phyloP scores from a whole-genome alignment of 2,113 vertebrate species.

The Corvus moneduloides region DNA sequence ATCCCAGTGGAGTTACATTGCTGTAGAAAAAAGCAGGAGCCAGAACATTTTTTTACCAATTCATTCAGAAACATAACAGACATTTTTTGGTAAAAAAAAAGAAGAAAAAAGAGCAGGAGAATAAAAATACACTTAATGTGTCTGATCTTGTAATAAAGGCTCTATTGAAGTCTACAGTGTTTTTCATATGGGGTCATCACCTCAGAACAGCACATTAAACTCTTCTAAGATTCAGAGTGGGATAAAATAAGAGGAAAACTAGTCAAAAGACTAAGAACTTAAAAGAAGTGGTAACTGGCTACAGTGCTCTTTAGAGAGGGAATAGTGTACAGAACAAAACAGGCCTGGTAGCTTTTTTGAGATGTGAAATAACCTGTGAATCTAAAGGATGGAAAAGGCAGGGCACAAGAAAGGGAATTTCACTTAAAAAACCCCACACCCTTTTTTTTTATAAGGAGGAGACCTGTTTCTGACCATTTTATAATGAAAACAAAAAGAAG shows the following conservation, averaged over 20 bases:
- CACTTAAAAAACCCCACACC: rapidly evolving
- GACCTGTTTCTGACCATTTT: background rate
- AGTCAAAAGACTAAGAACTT: background rate
- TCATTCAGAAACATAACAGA: background rate
- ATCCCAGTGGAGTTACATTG: background rate
- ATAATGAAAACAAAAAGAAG: background rate
- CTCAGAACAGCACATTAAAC: background rate
- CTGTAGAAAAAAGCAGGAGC: background rate
- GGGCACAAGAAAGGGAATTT: background rate
- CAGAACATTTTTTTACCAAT: background rate
- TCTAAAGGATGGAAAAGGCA: background rate
- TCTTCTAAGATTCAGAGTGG: background rate
- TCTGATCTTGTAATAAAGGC: background rate
- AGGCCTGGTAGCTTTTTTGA: background rate
- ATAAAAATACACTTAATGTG: background rate
- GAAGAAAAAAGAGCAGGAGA: background rate
- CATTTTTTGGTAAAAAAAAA: background rate
- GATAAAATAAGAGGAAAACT: background rate
- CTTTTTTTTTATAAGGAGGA: background rate
- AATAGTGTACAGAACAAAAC: background rate
- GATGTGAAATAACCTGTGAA: background rate
- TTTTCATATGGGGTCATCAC: background rate
- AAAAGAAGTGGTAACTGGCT: background rate
- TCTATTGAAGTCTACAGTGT: background rate
- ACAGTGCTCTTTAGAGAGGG: background rate